Base-by-base conservation (phyloP, 2,113 vertebrate genomes). In the Engystomops pustulosus region DNA sequence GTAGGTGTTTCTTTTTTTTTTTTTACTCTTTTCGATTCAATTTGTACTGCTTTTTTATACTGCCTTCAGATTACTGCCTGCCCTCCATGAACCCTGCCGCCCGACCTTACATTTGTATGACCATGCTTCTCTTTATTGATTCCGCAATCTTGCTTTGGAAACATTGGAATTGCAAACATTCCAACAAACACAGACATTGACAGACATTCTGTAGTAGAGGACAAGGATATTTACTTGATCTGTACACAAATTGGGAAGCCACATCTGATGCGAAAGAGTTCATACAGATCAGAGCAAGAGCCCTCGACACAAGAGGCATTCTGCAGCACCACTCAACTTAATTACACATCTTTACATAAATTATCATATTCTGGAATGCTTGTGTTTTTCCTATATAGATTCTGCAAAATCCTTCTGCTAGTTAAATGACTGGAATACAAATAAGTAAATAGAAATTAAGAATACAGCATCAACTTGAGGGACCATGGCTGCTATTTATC, bases 301-400 rank as follows among this genome's bases (percentile, higher is more conserved):
- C 75, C 23, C 75, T 78, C 27, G 20, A 58, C 51, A 78, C 34
- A 78, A 58, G 75, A 78, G 51, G 20, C 49, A 25, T 78, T 23
- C 41, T 78, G 53, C 51, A 38, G 32, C 75, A 78, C 20, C 75
- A 58, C 51, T 78, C 60, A 14, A 58, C 41, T 38, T 78, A 78
- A 78, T 78, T 78, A 34, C 32, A 60, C 75, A 58, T 78, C 53
- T 78, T 58, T 60, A 51, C 75, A 60, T 60, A 60, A 78, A 36
- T 78, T 78, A 78, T 58, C 32, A 12, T 78, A 38, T 72, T 25
- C 41, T 14, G n/a, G 32, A 38, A 58, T 78, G 51, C 3, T 38
- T 60, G 32, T 55, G 51, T 58, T 78, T 60, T 38, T 60, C 51
- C 70, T 72, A 72, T 30, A 78, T 14, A 9, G 41, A 38, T 60